A percentile compares a stretch with the other conserved stretches of the same genome.
Conservation (phyloP, 2,113 vertebrate species). For the Istiophorus platypterus region DNA sequence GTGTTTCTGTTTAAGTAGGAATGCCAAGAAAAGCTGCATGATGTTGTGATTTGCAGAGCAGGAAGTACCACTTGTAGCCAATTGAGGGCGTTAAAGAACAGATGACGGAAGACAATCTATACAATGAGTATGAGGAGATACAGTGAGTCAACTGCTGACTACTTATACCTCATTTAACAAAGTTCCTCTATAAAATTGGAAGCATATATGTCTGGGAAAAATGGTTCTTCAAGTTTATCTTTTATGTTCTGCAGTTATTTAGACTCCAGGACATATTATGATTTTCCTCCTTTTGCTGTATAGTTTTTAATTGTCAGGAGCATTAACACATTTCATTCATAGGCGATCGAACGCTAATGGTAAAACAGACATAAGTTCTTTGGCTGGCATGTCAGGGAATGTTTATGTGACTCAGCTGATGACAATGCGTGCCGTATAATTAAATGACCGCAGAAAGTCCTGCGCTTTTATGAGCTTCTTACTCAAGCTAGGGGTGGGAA, state of each 20-base stretch:
- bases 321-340: constrained; percentile 13
- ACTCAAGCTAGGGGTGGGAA: constrained; percentile 59
- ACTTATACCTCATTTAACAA: constrained; percentile 21
- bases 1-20: constrained; percentile 25
- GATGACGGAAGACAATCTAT: constrained; percentile 25
- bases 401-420: constrained; percentile 82
- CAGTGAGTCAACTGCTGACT: constrained; percentile 6
- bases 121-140: not conserved
- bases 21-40: constrained; percentile 23
- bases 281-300: not conserved
- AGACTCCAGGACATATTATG: not conserved
- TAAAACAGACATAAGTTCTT: constrained; percentile 43
- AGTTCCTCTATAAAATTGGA: constrained; percentile 11
- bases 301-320: constrained; percentile 2
- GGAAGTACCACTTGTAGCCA: constrained; percentile 56
- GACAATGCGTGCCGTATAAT: constrained; percentile 80
- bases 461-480: constrained; percentile 81
- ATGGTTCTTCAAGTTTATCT: not conserved
- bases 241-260: constrained; percentile 4
- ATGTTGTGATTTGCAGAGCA: constrained; percentile 21
- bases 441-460: constrained; percentile 82
- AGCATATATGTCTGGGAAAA: not conserved
- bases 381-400: constrained; percentile 72
- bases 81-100: constrained; percentile 76
- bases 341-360: constrained; percentile 11